Evolutionary conservation across 2,888 invertebrate genomes (phyloP).

Genomic region (Lasioglossum pauxillum): DNA sequence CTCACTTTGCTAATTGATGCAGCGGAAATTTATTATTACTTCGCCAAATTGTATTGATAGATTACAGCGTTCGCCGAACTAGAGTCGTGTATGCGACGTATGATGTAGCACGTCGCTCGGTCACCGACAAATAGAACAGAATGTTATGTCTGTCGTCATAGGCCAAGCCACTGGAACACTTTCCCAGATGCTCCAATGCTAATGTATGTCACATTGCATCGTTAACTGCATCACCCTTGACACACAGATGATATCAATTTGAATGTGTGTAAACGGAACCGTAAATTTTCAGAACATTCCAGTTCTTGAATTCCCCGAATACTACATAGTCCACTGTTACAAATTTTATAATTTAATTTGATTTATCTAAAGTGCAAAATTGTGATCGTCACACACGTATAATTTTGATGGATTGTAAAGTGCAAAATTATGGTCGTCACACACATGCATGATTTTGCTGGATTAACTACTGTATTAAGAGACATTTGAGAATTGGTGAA

Average conservation of each 20-base stretch:
- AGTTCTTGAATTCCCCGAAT: too few relatives aligned
- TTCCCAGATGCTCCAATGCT: conserved; percentile 43
- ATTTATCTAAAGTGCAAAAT: too few relatives aligned
- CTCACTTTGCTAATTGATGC: conserved; percentile 20
- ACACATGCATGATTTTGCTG: too few relatives aligned
- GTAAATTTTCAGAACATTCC: not conserved
- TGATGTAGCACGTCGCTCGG: not conserved
- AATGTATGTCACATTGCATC: conserved; percentile 32
- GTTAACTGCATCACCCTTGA: conserved; percentile 17
- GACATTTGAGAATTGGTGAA: too few relatives aligned
- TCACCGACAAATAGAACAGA: conserved; percentile 51
- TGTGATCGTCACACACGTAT: too few relatives aligned
- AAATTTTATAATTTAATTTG: too few relatives aligned
- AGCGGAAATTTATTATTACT: conserved; percentile 20
- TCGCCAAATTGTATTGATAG: conserved; percentile 20
- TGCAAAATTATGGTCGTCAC: not conserved
- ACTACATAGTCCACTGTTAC: too few relatives aligned
- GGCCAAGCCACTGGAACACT: conserved; percentile 47
- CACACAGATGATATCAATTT: not conserved
- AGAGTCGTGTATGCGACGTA: not conserved
- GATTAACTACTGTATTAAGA: too few relatives aligned
- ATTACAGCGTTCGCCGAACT: conserved; percentile 23
- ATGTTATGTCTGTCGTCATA: conserved; percentile 41
- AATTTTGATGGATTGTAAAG: too few relatives aligned
- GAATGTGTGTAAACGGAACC: not conserved